These are phyloP conservation scores for Solenodon paradoxus DNA, from an alignment of 2,113 vertebrate genomes.

Conservation along the genomic window DNA sequence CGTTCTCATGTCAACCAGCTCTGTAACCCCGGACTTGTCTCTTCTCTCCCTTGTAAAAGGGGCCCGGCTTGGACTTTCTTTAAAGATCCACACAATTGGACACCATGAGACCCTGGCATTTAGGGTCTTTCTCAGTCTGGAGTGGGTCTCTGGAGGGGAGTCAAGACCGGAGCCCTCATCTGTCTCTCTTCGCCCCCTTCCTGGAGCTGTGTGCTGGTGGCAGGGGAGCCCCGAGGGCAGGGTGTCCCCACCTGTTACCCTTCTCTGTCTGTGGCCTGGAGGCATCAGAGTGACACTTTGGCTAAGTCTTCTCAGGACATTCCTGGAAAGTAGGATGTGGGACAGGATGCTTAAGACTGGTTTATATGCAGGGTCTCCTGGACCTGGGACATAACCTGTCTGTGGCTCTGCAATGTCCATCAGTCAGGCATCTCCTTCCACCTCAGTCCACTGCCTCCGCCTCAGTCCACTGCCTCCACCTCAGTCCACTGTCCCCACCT, in stretches of 20 bases:
- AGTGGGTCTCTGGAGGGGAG: not conserved
- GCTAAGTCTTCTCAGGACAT: not conserved
- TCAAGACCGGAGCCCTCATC: fast-evolving
- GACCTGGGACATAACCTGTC: not conserved
- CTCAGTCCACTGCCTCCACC: not conserved
- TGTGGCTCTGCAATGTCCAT: too few species aligned
- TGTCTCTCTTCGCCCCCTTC: not conserved
- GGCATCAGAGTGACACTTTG: not conserved
- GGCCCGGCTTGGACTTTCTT: too few species aligned
- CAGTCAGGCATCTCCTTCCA: too few species aligned
- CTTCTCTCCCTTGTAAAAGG: not conserved
- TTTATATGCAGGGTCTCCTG: not conserved
- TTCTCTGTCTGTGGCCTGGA: not conserved
- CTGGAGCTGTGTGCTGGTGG: too few species aligned
- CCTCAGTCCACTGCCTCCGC: not conserved
- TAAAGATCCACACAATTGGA: not conserved
- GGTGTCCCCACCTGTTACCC: not conserved
- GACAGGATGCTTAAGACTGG: not conserved
- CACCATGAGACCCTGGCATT: not conserved
- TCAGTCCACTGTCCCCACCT: not conserved
- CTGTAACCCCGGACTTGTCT: not conserved
- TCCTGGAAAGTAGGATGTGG: not conserved
- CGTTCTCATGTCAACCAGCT: too few species aligned
- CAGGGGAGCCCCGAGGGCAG: too few species aligned
- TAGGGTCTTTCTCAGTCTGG: not conserved